phyloP scores from a whole-genome alignment of 1,140 invertebrate genomes.

The Macrotrachela quadricornifera region DNA sequence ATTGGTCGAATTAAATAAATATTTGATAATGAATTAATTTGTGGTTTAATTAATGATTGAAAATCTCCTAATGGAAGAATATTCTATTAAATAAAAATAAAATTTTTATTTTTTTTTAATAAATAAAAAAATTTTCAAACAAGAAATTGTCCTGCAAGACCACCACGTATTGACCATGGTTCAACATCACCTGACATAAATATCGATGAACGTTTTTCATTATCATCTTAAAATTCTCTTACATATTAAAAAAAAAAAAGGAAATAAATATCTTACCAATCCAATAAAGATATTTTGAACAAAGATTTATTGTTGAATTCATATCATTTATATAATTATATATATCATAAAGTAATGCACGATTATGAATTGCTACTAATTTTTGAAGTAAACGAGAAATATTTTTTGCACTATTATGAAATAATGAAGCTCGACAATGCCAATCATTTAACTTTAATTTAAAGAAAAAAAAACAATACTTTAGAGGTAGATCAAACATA shows the following conservation, averaged over 20 bases:
- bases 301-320: slow-evolving; percentile 58
- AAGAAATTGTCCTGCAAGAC: slow-evolving; percentile 53
- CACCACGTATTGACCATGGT: slow-evolving; percentile 84
- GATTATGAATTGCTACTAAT: slow-evolving; percentile 53
- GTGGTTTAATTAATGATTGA: too few species aligned
- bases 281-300: slow-evolving; percentile 82
- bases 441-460: slow-evolving; percentile 70
- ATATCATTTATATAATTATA: slow-evolving; percentile 88
- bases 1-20: too few species aligned
- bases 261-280: slow-evolving; percentile 40
- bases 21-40: too few species aligned
- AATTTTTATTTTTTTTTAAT: too few species aligned
- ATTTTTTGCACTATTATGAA: slow-evolving; percentile 48
- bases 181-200: slow-evolving; percentile 74
- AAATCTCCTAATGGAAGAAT: too few species aligned
- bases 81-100: too few species aligned
- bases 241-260: too few species aligned
- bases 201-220: too few species aligned
- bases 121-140: too few species aligned
- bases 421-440: slow-evolving; percentile 51
- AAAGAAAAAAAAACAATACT: too few species aligned
- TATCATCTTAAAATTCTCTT: too few species aligned
- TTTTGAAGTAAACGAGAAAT: slow-evolving; percentile 49
- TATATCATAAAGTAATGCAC: slow-evolving; percentile 65
- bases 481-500: too few species aligned